phyloP scores from a whole-genome alignment of 2,113 vertebrate genomes.

The Cryptotis parvus region DNA sequence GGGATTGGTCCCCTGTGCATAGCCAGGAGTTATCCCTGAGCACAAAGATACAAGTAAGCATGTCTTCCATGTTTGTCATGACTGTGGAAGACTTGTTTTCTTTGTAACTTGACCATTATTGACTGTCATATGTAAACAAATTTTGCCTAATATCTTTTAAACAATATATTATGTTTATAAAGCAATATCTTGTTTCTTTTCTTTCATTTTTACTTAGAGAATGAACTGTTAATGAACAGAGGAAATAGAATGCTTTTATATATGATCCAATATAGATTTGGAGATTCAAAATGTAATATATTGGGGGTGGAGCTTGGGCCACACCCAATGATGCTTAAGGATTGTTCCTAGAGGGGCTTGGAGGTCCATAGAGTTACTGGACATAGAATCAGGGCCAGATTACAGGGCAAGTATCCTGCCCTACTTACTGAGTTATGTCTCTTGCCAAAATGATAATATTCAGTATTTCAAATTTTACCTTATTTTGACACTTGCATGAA shows the following conservation, averaged over 20 bases:
- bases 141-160: conserved; percentile 21
- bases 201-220: neutral
- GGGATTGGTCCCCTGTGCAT: no score
- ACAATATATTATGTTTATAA: neutral
- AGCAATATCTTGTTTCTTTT: no score
- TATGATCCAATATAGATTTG: neutral
- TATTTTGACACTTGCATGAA: neutral
- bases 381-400: no score
- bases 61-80: neutral
- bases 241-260: neutral
- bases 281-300: neutral
- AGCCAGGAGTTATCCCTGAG: no score
- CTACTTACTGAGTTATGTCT: no score
- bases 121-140: neutral
- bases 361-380: no score
- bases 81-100: neutral
- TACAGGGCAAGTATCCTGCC: no score
- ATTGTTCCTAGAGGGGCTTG: no score
- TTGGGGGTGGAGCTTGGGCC: no score
- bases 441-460: neutral
- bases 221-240: neutral
- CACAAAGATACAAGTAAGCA: no score
- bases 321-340: no score
- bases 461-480: neutral
- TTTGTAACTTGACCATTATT: neutral